Conservation (phyloP, 2,113 vertebrate species). For the Microcebus tavaratra region DNA sequence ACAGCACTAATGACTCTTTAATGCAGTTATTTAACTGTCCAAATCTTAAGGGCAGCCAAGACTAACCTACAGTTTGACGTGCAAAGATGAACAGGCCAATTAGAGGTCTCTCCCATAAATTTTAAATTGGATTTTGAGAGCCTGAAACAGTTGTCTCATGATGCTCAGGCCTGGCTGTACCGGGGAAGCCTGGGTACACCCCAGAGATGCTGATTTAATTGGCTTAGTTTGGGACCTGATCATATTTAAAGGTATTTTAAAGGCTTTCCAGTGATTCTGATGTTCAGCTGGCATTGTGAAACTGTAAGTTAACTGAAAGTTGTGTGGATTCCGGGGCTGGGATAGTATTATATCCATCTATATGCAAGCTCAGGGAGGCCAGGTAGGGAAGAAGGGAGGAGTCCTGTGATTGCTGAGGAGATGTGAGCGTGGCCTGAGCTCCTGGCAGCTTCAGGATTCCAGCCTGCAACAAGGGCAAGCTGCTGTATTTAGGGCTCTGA, state of each 20-base stretch:
- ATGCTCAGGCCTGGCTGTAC: background rate
- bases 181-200: background rate
- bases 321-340: background rate
- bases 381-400: background rate
- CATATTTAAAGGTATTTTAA: background rate
- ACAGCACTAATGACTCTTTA: background rate
- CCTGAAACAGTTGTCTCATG: background rate
- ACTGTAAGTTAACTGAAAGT: background rate
- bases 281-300: background rate
- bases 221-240: too few species aligned
- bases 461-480: background rate
- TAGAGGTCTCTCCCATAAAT: background rate
- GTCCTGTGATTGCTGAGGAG: background rate
- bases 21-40: background rate
- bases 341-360: background rate
- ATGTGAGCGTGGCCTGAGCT: background rate
- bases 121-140: conserved; percentile 27
- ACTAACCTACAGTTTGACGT: background rate
- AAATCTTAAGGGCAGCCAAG: background rate
- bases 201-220: background rate
- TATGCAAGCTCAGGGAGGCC: background rate
- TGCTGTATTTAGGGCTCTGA: background rate
- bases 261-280: background rate
- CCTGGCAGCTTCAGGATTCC: background rate
- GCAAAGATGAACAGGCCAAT: background rate